Base-by-base conservation (phyloP, 2,113 vertebrate species). In the Notothenia coriiceps region DNA sequence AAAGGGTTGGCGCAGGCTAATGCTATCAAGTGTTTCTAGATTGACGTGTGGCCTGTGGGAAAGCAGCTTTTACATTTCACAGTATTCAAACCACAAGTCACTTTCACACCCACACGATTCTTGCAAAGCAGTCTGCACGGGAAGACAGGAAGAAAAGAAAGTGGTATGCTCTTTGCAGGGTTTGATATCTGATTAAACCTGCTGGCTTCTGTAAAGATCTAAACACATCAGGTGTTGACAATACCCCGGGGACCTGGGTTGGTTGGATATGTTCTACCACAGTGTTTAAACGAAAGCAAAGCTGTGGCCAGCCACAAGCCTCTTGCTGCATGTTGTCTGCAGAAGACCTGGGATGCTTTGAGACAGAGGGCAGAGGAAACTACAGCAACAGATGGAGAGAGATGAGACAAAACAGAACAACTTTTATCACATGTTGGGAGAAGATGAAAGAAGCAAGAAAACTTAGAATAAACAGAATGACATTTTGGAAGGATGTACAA, bases 301-400 rank as follows among this genome's bases (percentile, higher is more conserved):
- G 12, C 56, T 59, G 44, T 1, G 17, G 56, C 20, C 52, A 22
- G 56, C 29, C 52, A 22, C 29, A 52, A 60, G 59, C 50, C 10
- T 11, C 20, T 20, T 2, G 3, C 17, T 10, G 29, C 29, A 14
- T 43, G 43, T 25, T 40, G n/a, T 62, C 54, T 67, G 60, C 4
- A 77, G 63, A 69, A 7, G 51, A 63, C 12, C 57, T n/a, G 68
- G 12, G 3, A 12, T n/a, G n/a, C 20, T 22, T 35, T 22, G 12
- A 51, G 18, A n/a, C 63, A 59, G 2, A 59, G 52, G n/a, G 44
- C 25, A 46, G 35, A 68, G 44, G 5, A 46, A 50, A 74, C 55
- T 40, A 56, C 25, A 44, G n/a, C 55, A 86, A 50, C 69, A 77
- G 73, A 83, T 78, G 82, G 68, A 74, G 51, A 50, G 2, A 54